Percentiles rank a stretch among this genome's conserved stretches.
Conservation (phyloP, 2,797 vertebrate species). For the Stomatorhinus walkeri region DNA sequence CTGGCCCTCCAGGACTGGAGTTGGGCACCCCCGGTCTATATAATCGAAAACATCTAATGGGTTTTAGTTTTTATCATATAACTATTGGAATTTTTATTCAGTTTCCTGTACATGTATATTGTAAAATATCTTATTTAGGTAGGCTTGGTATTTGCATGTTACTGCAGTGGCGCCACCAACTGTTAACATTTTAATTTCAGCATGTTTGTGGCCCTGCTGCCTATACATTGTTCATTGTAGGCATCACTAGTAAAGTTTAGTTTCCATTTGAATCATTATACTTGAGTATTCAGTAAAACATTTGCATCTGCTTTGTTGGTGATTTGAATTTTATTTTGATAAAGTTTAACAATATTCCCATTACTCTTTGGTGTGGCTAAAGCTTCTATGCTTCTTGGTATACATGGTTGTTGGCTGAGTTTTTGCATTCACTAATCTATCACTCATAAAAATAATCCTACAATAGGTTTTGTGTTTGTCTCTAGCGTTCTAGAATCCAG, state of each 20-base stretch:
- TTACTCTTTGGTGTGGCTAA: background rate
- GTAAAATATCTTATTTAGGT: background rate
- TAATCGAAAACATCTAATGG: background rate
- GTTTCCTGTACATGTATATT: background rate
- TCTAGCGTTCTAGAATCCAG: constrained; percentile 87
- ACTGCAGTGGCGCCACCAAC: background rate
- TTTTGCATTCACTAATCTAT: background rate
- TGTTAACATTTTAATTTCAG: background rate
- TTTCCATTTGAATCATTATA: background rate
- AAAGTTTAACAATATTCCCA: background rate
- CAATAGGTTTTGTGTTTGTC: background rate
- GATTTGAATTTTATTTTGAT: background rate
- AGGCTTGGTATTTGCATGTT: background rate
- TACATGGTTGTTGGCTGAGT: background rate
- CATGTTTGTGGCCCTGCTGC: background rate
- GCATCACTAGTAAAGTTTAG: background rate
- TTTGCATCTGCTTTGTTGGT: background rate
- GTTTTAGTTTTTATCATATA: background rate
- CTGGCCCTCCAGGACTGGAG: no score
- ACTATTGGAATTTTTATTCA: background rate
- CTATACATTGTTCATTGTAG: background rate
- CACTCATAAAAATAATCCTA: background rate
- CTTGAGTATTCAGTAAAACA: background rate
- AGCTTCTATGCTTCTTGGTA: background rate
- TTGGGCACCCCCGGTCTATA: background rate